phyloP scores from a whole-genome alignment of 2,888 invertebrate genomes.

The Brachynemurus nebulosus region DNA sequence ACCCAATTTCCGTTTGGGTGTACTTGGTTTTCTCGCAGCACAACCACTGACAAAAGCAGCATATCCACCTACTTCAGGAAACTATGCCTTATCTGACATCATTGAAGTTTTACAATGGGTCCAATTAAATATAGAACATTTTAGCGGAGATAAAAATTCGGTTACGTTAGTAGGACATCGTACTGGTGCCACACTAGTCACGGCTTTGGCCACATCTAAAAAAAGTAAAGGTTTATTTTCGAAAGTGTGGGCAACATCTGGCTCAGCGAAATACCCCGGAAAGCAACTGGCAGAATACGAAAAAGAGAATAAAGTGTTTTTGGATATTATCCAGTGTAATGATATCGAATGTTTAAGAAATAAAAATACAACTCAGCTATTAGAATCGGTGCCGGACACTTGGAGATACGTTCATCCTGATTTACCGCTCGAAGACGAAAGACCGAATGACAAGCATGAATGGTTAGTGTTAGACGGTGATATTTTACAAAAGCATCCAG shows the following conservation, averaged over 20 bases:
- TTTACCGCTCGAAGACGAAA: slow-evolving; percentile 38
- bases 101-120: slow-evolving; percentile 67
- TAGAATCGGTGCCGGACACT: slow-evolving; percentile 54
- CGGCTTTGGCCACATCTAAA: slow-evolving; percentile 48
- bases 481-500: slow-evolving; percentile 50
- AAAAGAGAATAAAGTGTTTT: slow-evolving; percentile 43
- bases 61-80: slow-evolving; percentile 66
- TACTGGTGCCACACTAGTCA: slow-evolving; percentile 72
- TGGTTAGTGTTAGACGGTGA: slow-evolving; percentile 64
- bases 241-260: slow-evolving; percentile 67
- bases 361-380: slow-evolving; percentile 39
- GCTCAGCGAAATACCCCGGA: slow-evolving; percentile 59
- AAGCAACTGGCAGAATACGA: slow-evolving; percentile 45
- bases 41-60: slow-evolving; percentile 52
- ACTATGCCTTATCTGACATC: slow-evolving; percentile 74
- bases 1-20: slow-evolving; percentile 70
- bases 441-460: slow-evolving; percentile 44
- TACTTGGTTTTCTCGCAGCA: slow-evolving; percentile 68
- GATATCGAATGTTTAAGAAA: slow-evolving; percentile 44
- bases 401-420: slow-evolving; percentile 50
- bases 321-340: slow-evolving; percentile 34
- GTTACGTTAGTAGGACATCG: slow-evolving; percentile 76
- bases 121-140: slow-evolving; percentile 64
- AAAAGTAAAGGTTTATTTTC: slow-evolving; percentile 53
- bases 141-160: slow-evolving; percentile 64